Conservation (phyloP, 2,113 vertebrate genomes). For the Passer domesticus region DNA sequence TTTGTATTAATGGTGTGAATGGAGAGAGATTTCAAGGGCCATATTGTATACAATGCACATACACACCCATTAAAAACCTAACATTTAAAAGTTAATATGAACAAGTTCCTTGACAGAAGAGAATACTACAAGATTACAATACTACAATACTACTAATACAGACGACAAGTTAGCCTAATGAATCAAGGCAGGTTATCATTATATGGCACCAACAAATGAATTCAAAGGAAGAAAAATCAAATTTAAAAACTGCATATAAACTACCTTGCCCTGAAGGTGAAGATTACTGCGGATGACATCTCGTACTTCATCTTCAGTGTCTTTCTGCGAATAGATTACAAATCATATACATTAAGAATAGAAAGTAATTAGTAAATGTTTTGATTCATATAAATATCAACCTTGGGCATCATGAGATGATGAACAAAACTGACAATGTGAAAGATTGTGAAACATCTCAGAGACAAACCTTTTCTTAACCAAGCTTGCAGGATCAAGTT, state of each 20-base stretch:
- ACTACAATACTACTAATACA: no score
- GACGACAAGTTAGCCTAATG: background rate
- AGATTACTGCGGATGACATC: slow-evolving; percentile 90
- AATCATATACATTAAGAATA: background rate
- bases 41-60: background rate
- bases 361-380: background rate
- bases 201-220: fast-evolving
- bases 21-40: background rate
- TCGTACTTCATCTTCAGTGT: slow-evolving; percentile 93
- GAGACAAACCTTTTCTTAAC: background rate
- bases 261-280: slow-evolving; percentile 95
- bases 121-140: background rate
- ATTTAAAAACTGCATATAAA: background rate
- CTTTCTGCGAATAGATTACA: slow-evolving; percentile 84
- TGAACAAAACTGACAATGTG: background rate
- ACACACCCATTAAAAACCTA: background rate
- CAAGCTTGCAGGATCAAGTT: background rate
- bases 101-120: background rate
- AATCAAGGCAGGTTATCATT: background rate
- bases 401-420: background rate
- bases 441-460: background rate
- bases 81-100: background rate
- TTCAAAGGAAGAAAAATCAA: background rate
- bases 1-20: background rate
- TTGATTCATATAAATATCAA: background rate